Evolutionary conservation across 1,140 invertebrate species (phyloP), one percentile per base, ranked within the genome.

Genomic region (Adoxophyes honmai): DNA sequence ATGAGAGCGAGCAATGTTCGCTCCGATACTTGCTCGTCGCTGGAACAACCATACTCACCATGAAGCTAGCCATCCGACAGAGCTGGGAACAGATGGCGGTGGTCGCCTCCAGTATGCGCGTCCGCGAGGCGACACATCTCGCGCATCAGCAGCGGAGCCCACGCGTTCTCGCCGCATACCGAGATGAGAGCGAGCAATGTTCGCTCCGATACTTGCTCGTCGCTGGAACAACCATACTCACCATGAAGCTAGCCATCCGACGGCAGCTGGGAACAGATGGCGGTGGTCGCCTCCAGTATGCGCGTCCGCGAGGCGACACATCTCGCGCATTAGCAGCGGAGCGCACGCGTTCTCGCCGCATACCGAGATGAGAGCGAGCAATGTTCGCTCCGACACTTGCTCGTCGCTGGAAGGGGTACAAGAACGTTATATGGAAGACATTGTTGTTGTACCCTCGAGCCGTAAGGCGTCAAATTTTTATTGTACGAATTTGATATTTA

Each of bases 61-160:
- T 5, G 93, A 69, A 59, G 94, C 92, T 4, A 98, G 89, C 96
- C 97, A 98, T 15, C 91, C 86, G 5, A 94, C 92, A 0, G 94
- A 3, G 96, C 94, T 61, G 94, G 93, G 72, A 98, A 97, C 3
- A 98, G 79, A 14, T 93, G 89, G 0, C 92, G 81, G 82, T 98
- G 96, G 0, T 96, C 95, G 35, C 91, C 90, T 16, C 93, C 93
- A 7, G 92, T 91, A 6, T 95, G 94, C 28, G 95, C 94, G 78
- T 96, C 95, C 0, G 97, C 96, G 55, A 98, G 84, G 1, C 94
- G 96, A 1, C 95, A 94, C 91, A 94, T 92, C 60, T 97, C 93
- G 61, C 94, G 91, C 90, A 98, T 94, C 9, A 98, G 89, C 73
- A 96, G 95, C 5, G 94, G 92, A 73, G 97, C 96, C 16, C 94